Evolutionary conservation across 2,888 invertebrate genomes (phyloP).

Genomic region (Lithophane leautieri): DNA sequence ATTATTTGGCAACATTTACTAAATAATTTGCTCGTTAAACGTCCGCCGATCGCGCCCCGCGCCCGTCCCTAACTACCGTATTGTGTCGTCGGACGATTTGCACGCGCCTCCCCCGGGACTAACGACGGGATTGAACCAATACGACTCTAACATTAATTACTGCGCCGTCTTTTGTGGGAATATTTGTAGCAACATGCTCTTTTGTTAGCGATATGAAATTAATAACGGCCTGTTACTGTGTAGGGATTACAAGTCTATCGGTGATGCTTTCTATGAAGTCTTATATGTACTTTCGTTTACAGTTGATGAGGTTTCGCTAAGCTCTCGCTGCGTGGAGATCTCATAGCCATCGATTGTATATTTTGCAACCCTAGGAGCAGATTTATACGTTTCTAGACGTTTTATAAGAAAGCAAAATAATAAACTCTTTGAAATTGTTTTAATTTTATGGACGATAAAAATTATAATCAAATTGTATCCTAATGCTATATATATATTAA

Average conservation of each 20-base stretch:
- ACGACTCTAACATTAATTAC: constrained; percentile 87
- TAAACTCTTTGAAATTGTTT: not conserved
- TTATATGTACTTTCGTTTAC: constrained; percentile 71
- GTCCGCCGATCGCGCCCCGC: constrained; percentile 83
- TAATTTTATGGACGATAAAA: not conserved
- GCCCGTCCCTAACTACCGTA: constrained; percentile 86
- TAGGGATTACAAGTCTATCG: constrained; percentile 82
- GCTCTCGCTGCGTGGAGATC: constrained; percentile 53
- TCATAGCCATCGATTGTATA: constrained; percentile 28
- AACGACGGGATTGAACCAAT: constrained; percentile 85
- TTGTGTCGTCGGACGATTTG: constrained; percentile 81
- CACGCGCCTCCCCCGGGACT: constrained; percentile 80
- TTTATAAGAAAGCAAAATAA: constrained; percentile 2
- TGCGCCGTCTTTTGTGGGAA: constrained; percentile 81
- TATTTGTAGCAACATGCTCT: constrained; percentile 88
- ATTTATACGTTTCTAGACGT: constrained; percentile 15
- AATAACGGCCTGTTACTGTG: constrained; percentile 80
- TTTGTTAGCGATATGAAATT: constrained; percentile 85
- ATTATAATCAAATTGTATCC: not conserved
- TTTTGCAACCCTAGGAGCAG: constrained; percentile 16
- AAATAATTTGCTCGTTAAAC: constrained; percentile 90
- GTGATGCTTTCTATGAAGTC: constrained; percentile 75
- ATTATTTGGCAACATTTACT: constrained; percentile 90
- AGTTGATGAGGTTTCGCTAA: constrained; percentile 81
- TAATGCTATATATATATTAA: not conserved